These are phyloP conservation scores for Elgaria multicarinata DNA, from an alignment of 2,113 vertebrate genomes.

Conservation along the genomic window DNA sequence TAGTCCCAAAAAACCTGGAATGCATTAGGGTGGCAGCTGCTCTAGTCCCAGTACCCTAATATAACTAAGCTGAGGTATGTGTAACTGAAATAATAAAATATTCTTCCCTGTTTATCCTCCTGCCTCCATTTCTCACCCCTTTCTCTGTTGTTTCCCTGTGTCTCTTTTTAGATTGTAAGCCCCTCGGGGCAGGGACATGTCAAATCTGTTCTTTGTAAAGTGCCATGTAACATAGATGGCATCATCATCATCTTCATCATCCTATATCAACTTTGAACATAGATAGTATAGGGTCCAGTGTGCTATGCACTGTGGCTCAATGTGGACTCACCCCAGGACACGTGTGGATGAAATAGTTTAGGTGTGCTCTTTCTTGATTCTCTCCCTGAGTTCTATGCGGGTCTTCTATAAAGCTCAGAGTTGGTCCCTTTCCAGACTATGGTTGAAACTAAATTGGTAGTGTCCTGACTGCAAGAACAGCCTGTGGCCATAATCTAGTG, in stretches of 20 bases:
- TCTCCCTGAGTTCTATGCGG: background rate
- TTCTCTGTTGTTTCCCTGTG: background rate
- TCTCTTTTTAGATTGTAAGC: background rate
- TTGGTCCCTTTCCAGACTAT: too few species aligned
- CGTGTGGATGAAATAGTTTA: background rate
- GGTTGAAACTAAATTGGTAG: background rate
- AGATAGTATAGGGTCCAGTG: too few species aligned
- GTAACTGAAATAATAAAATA: background rate
- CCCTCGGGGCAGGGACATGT: background rate
- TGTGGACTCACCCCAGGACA: background rate
- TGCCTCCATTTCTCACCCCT: background rate
- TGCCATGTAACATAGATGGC: background rate
- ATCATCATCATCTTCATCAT: too few species aligned
- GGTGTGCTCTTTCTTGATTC: background rate
- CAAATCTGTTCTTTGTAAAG: background rate
- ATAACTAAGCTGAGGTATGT: too few species aligned
- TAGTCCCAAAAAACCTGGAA: too few species aligned
- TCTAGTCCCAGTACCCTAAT: too few species aligned
- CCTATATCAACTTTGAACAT: background rate
- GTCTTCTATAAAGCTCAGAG: too few species aligned
- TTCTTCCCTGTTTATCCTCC: background rate
- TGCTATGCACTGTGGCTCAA: background rate
- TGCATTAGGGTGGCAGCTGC: too few species aligned
- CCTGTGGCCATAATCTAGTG: background rate
- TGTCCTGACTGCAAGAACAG: background rate